Evolutionary conservation across 2,797 vertebrate species (phyloP).

Genomic region (Poliocrania exsul): DNA sequence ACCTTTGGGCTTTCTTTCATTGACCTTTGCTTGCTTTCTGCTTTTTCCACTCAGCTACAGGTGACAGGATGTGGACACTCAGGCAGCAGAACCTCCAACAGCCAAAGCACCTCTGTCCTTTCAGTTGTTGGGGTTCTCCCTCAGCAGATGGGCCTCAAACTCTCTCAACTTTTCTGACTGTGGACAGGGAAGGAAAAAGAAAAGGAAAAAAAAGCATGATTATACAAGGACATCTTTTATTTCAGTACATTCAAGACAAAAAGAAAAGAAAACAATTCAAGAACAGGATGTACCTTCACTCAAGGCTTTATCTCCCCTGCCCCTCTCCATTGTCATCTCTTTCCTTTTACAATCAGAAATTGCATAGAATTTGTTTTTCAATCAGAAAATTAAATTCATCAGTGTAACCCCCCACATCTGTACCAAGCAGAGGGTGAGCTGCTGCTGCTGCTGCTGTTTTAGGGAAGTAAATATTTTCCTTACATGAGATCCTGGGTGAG

Average conservation of each 20-base stretch:
- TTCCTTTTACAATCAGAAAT: conserved; percentile 76
- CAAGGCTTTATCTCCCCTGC: conserved; percentile 58
- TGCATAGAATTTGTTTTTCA: conserved; percentile 83
- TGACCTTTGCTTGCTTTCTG: not conserved
- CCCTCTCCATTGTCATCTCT: conserved; percentile 28
- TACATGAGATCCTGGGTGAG: not conserved
- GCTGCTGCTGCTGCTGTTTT: conserved; percentile 35
- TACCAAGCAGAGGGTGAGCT: conserved; percentile 28
- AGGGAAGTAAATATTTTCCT: conserved; percentile 28
- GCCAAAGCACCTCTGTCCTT: not conserved
- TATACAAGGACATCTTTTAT: conserved; percentile 74
- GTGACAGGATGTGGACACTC: not conserved
- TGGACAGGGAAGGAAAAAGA: not conserved
- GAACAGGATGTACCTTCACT: conserved; percentile 65
- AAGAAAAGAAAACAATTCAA: conserved; percentile 65
- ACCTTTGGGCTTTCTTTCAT: not conserved
- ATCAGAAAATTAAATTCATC: conserved; percentile 69
- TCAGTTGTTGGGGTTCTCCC: not conserved
- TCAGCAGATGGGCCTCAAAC: not conserved
- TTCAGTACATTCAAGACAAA: conserved; percentile 70
- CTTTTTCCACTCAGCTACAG: not conserved
- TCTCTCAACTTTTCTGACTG: not conserved
- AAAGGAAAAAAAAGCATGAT: not conserved
- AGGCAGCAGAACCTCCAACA: not conserved
- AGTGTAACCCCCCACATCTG: conserved; percentile 38